A percentile compares a stretch with the other conserved stretches of the same genome.
Conservation (phyloP, 1,140 invertebrate species). For the Drosophila kanapiae region DNA sequence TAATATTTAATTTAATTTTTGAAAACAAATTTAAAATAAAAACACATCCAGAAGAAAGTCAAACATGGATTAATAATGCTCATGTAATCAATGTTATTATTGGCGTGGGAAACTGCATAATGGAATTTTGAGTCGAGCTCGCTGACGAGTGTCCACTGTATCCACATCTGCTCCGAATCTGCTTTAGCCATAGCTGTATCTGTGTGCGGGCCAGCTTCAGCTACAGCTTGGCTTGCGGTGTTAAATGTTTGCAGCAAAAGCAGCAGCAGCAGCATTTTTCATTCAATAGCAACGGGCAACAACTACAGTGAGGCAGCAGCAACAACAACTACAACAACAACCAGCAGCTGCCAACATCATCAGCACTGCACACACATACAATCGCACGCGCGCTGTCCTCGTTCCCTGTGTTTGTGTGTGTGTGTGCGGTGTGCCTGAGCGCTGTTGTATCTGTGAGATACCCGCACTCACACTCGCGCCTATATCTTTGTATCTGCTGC, state of each 20-base stretch:
- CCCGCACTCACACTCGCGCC: constrained; percentile 14
- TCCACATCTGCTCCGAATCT: constrained; percentile 44
- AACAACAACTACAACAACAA: constrained; percentile 43
- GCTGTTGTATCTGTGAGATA: constrained; percentile 30
- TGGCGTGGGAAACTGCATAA: constrained; percentile 3
- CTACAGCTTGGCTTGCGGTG: constrained; percentile 74
- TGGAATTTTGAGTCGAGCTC: constrained; percentile 1
- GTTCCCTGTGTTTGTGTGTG: constrained; percentile 48
- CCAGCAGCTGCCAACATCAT: constrained; percentile 71
- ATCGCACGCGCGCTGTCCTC: constrained; percentile 23
- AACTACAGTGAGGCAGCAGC: constrained; percentile 24
- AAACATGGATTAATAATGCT: no score
- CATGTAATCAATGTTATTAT: neutral
- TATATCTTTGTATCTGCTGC: constrained; percentile 45
- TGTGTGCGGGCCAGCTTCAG: constrained; percentile 71
- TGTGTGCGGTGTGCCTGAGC: constrained; percentile 35
- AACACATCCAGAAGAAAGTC: no score
- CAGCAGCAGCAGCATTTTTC: constrained; percentile 65
- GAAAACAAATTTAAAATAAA: no score
- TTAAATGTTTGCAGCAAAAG: constrained; percentile 77
- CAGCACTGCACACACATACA: constrained; percentile 42
- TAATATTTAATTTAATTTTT: no score
- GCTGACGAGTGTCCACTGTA: constrained; percentile 38
- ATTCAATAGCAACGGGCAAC: constrained; percentile 67
- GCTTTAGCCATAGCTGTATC: constrained; percentile 23